Evolutionary conservation across 2,113 vertebrate genomes (phyloP), one percentile per base, ranked within the genome.

Genomic region (Rissa tridactyla): DNA sequence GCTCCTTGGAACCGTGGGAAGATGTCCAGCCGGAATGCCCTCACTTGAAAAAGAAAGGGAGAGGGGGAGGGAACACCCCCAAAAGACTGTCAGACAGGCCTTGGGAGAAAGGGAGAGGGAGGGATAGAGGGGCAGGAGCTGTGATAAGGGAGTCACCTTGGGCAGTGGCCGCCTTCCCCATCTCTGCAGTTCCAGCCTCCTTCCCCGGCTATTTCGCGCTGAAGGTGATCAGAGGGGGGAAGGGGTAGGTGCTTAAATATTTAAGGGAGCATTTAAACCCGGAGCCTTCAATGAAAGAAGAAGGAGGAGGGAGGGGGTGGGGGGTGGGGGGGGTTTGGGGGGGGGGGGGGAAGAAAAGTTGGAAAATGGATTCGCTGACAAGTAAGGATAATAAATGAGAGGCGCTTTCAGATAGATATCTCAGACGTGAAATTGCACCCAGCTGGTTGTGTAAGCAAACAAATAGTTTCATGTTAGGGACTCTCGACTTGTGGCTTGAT

Each of bases 381-480:
- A 98, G 97, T 94, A 97, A 97, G 98, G 97, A 96, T 98, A 98
- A 99, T 99, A 99, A 99, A 99, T 99, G 99, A 98, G 99, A 98
- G 96, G 94, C 96, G 98, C 99, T 99, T 99, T 99, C 99, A 99
- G 98, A 99, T 98, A 99, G 98, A 99, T 99, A 99, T 98, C 98
- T 99, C 99, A 99, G 98, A 99, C 98, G 99, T 99, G 99, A 99
- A 99, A 99, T 99, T 99, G 99, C 98, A 97, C 98, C 98, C 99
- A 99, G 99, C 99, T 99, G 99, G 98, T 98, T 98, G 98, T 99
- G 98, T 99, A 99, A 99, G 99, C 99, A 99, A 99, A 99, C 99
- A 99, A 99, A 99, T 99, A 98, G 99, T 98, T 98, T 98, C 98
- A 97, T 99, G 98, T 99, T 99, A 98, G 98, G 98, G 97, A 98